Percentiles rank a stretch among this genome's conserved stretches.
phyloP scores from a whole-genome alignment of 92 coral and sea anemone genomes.

The Epizoanthus scotinus region DNA sequence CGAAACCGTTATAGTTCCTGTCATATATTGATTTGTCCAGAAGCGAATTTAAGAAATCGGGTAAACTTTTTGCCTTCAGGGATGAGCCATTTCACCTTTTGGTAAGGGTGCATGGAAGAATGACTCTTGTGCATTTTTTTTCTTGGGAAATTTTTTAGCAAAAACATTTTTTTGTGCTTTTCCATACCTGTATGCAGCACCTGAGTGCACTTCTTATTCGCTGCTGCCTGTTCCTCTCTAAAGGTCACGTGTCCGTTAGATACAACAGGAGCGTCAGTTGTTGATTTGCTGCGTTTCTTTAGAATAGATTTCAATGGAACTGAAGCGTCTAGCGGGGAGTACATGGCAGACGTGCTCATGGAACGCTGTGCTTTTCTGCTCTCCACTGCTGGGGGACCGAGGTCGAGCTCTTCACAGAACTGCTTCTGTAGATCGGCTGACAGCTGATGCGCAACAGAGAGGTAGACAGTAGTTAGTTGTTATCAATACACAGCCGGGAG shows the following conservation, averaged over 20 bases:
- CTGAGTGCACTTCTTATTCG: conserved; percentile 14
- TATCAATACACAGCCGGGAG: too few species aligned
- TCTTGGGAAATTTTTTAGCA: too few species aligned
- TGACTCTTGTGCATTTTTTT: too few species aligned
- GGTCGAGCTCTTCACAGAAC: conserved; percentile 38
- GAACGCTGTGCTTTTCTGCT: conserved; percentile 4
- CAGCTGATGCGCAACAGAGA: conserved; percentile 1
- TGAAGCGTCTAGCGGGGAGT: not conserved
- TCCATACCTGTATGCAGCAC: not conserved
- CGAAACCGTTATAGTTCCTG: too few species aligned
- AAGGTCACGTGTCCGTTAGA: conserved; percentile 33
- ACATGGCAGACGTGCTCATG: conserved; percentile 29
- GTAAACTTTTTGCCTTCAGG: too few species aligned
- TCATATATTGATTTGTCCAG: too few species aligned
- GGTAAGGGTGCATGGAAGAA: too few species aligned
- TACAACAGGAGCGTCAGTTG: conserved; percentile 20
- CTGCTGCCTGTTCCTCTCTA: conserved; percentile 15
- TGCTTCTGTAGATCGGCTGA: conserved; percentile 30
- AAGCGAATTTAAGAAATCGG: too few species aligned
- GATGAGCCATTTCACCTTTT: too few species aligned
- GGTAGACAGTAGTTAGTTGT: too few species aligned
- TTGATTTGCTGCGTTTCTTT: conserved; percentile 32
- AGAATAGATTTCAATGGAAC: conserved; percentile 26
- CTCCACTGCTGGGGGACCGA: not conserved
- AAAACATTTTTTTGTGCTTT: too few species aligned